Base-by-base conservation (phyloP, 2,888 invertebrate genomes). In the Tigriopus californicus region DNA sequence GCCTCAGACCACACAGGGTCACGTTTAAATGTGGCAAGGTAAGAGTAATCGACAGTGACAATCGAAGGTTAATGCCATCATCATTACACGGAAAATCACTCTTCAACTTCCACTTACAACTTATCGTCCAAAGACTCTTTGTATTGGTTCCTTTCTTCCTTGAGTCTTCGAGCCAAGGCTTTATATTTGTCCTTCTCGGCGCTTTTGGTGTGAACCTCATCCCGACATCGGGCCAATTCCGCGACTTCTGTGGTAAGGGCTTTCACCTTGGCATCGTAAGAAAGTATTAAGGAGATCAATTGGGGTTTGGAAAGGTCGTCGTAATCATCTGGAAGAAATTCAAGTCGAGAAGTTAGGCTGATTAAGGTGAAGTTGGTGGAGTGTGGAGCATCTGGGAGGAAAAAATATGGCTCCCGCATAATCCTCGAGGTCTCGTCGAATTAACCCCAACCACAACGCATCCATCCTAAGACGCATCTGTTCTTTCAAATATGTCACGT, bases 131-230 rank as follows among this genome's bases (percentile, higher is more conserved):
- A 33, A 33, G 33, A 33, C 8, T 33, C 33, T 33, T 41, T 58
- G 33, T 49, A 58, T n/a, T 22, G 47, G 40, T 58, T 58, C 3
- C 58, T 13, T 15, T 58, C 58, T 46, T 58, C 58, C 18, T 58
- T 58, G 20, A 58, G 40, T 49, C 58, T 47, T 18, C 58, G 44
- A 6, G 58, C 58, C 10, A 58, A 18, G 10, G 13, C 13, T 15
- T 58, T 58, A 12, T 58, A 58, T 33, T 58, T 58, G 44, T 58
- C 58, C 18, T 58, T 58, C 8, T 58, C 58, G n/a, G 25, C 40
- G 15, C n/a, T 40, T 15, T 40, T 15, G 22, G 54, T 54, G 42
- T 33, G 15, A 3, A 41, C 33, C 22, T 54, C 54, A 11, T n/a
- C 41, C 12, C 18, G n/a, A n/a, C 22, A n/a, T 2, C 18, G 15